Evolutionary conservation across 2,888 invertebrate species (phyloP), one percentile per base, ranked within the genome.

Genomic region (Xylocampa areola): DNA sequence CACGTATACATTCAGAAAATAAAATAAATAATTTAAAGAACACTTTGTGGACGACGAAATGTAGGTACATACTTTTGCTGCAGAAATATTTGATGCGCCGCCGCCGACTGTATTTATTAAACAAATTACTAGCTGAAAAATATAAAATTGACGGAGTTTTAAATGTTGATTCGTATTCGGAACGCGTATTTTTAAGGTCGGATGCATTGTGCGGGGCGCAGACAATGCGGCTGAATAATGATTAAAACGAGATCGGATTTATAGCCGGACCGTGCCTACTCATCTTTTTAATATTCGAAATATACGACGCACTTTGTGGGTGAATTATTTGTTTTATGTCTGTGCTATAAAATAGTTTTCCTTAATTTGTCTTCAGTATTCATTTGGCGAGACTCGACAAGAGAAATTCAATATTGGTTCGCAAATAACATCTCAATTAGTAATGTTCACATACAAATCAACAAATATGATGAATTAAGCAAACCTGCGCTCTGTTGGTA

Each of bases 221-320:
- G 50, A 55, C 50, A 55, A 60, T 54, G 41, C 50, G 47, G 48
- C 35, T 55, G 54, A 64, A 63, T 57, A 61, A 61, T 74, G 52
- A 68, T 72, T 61, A 59, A 65, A 75, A 59, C 36, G 45, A 51
- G 50, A 64, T 57, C 59, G 36, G 54, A 72, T 76, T 69, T 66
- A 66, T 66, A 23, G 44, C 49, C 44, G 44, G 33, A 21, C 49
- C 59, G 57, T 47, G 75, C 36, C 36, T 51, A 48, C 51, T 50
- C n/a, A 50, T 37, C 35, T 43, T 62, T 68, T 53, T 71, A 59
- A 62, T 64, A 68, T 51, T 54, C 53, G 29, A 43, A 45, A 51
- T 43, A 51, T 43, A 51, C 36, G 44, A 32, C 32, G 5, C 36
- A n/a, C 36, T 54, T 29, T 53, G 40, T 27, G 37, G 43, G 48